These are phyloP conservation scores for Geotrupes spiniger DNA, from an alignment of 2,888 invertebrate genomes.

Conservation along the genomic window DNA sequence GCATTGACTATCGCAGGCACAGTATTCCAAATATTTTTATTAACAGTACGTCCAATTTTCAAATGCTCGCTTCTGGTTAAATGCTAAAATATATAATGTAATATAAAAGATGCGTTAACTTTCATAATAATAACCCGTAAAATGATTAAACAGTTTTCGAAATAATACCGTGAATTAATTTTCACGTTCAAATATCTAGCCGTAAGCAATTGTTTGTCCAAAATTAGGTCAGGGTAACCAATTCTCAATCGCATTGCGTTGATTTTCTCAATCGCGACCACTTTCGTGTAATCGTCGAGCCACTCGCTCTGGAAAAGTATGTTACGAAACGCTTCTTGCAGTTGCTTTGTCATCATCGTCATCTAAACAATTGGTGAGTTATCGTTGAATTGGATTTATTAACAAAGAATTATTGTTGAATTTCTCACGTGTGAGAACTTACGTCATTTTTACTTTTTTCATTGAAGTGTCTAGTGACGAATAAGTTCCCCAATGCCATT, in stretches of 20 bases:
- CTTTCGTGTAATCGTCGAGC: slow-evolving; percentile 81
- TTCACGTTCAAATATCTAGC: slow-evolving; percentile 76
- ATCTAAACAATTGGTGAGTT: slow-evolving; percentile 54
- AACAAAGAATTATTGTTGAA: slow-evolving; percentile 6
- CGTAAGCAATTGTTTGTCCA: slow-evolving; percentile 68
- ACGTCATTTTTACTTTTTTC: slow-evolving; percentile 80
- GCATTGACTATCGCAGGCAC: slow-evolving; percentile 92
- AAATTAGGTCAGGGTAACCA: slow-evolving; percentile 89
- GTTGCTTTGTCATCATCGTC: slow-evolving; percentile 80
- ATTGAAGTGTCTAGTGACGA: slow-evolving; percentile 84
- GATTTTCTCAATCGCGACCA: slow-evolving; percentile 77
- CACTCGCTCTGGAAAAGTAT: slow-evolving; percentile 75
- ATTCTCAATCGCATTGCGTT: slow-evolving; percentile 83
- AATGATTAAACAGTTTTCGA: slow-evolving; percentile 78
- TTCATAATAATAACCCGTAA: slow-evolving; percentile 20
- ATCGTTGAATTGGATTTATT: background rate
- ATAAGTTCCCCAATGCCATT: slow-evolving; percentile 90
- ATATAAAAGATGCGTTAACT: background rate
- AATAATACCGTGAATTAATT: slow-evolving; percentile 72
- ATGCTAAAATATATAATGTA: slow-evolving; percentile 47
- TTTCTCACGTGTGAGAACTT: too few relatives aligned
- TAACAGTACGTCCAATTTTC: slow-evolving; percentile 67
- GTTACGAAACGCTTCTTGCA: slow-evolving; percentile 80
- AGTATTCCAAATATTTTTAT: slow-evolving; percentile 79
- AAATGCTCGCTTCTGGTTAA: slow-evolving; percentile 70